These are phyloP conservation scores for Drosophila virilis DNA, from an alignment of 1,140 invertebrate genomes.

Conservation along the genomic window DNA sequence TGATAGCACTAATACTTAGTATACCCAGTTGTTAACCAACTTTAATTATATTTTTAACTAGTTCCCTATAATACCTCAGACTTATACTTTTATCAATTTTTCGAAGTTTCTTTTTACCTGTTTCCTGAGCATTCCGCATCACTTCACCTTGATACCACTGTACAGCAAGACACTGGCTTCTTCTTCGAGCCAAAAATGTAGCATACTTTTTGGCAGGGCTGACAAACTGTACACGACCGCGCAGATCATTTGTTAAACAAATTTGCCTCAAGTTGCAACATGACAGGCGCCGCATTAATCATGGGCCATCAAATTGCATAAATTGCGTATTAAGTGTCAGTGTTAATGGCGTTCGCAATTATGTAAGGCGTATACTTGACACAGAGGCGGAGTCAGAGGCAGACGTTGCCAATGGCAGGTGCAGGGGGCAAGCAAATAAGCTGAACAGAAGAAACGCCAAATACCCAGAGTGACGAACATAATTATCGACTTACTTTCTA, in stretches of 20 bases:
- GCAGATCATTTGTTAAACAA: constrained; percentile 68
- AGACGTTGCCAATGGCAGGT: background rate
- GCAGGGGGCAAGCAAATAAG: constrained; percentile 1
- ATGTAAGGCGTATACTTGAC: constrained; percentile 40
- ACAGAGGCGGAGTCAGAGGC: background rate
- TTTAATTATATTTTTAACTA: constrained; percentile 1
- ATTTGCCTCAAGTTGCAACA: constrained; percentile 68
- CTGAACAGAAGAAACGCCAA: background rate
- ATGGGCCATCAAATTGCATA: constrained; percentile 72
- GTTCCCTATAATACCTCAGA: background rate
- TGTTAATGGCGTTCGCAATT: constrained; percentile 62
- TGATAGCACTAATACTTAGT: background rate
- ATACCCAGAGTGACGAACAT: constrained; percentile 15
- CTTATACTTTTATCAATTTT: background rate
- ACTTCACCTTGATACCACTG: constrained; percentile 11
- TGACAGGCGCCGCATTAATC: constrained; percentile 68
- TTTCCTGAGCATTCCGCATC: background rate
- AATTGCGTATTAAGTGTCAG: constrained; percentile 60
- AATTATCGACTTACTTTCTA: constrained; percentile 29
- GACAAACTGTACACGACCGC: constrained; percentile 1
- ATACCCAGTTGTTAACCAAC: background rate
- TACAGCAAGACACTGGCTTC: constrained; percentile 1
- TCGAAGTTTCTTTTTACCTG: background rate
- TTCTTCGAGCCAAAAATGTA: background rate
- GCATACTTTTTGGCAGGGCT: constrained; percentile 30